A percentile compares a stretch with the other conserved stretches of the same genome.
Conservation (phyloP, 2,888 invertebrate genomes). For the Archips xylosteana region DNA sequence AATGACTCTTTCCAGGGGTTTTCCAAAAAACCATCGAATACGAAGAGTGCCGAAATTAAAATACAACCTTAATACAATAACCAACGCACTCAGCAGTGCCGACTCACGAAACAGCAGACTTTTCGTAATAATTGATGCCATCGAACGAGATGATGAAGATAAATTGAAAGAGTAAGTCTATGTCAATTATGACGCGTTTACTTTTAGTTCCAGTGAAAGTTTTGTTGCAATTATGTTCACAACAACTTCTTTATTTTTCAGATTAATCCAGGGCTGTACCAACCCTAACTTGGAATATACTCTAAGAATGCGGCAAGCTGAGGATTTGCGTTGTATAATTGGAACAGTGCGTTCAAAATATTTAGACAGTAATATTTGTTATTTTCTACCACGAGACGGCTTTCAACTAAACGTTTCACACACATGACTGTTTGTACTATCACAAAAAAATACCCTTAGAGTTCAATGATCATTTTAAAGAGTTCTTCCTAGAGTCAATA, state of each 20-base stretch:
- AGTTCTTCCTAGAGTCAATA: no score
- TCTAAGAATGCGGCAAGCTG: not conserved
- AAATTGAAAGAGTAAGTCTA: not conserved
- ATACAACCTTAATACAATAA: not conserved
- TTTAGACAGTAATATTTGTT: no score
- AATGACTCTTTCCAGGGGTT: not conserved
- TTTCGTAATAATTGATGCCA: not conserved
- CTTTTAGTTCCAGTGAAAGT: not conserved
- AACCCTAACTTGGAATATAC: slow-evolving; percentile 2
- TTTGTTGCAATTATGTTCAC: not conserved
- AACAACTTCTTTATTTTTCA: not conserved
- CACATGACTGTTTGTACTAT: no score
- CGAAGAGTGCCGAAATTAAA: not conserved
- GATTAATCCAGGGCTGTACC: not conserved
- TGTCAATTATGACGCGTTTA: no score
- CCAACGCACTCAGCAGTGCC: not conserved
- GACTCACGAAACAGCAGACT: not conserved
- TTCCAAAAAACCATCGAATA: not conserved
- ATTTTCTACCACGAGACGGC: no score
- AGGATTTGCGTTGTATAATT: not conserved
- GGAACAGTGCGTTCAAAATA: slow-evolving; percentile 7
- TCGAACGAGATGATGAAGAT: slow-evolving; percentile 1
- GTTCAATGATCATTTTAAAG: no score
- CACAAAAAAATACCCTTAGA: no score
- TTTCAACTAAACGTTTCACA: no score